Percentiles rank a stretch among this genome's conserved stretches.
phyloP scores from a whole-genome alignment of 2,888 invertebrate species.

The Metalampra italica region DNA sequence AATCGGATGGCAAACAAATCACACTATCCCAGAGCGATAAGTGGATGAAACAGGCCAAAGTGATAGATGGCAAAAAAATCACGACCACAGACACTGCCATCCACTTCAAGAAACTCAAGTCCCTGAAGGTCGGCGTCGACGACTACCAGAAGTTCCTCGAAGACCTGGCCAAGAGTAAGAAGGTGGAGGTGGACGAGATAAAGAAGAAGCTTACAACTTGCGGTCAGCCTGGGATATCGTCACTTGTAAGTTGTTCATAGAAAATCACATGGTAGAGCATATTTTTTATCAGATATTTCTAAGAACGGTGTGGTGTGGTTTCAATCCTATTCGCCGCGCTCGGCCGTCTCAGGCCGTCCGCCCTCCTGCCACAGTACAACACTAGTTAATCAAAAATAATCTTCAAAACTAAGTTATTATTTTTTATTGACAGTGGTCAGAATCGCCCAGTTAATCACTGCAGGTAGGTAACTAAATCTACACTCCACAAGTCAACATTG shows the following conservation, averaged over 20 bases:
- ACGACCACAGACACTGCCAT: conserved; percentile 95
- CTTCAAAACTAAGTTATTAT: too few species aligned
- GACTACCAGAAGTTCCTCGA: conserved; percentile 93
- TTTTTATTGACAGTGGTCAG: too few species aligned
- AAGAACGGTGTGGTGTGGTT: too few species aligned
- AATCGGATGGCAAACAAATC: conserved; percentile 90
- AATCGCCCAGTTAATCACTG: too few species aligned
- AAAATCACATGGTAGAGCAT: not conserved
- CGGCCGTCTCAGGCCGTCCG: too few species aligned
- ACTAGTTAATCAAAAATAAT: too few species aligned
- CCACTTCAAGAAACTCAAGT: conserved; percentile 92
- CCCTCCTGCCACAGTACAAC: too few species aligned
- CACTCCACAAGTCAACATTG: too few species aligned
- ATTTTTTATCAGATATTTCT: too few species aligned
- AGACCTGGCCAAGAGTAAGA: conserved; percentile 90
- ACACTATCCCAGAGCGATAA: conserved; percentile 95
- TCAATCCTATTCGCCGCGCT: too few species aligned
- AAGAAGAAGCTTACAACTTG: conserved; percentile 88
- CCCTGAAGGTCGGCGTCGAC: conserved; percentile 83
- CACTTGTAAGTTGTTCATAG: conserved; percentile 49
- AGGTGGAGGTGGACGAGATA: conserved; percentile 87
- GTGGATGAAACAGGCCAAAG: conserved; percentile 94
- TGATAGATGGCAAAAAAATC: conserved; percentile 89
- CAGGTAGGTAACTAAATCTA: too few species aligned
- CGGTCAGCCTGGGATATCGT: conserved; percentile 84